These are phyloP conservation scores for Psix sp. DNA, from an alignment of 1,140 invertebrate species.

Conservation along the genomic window DNA sequence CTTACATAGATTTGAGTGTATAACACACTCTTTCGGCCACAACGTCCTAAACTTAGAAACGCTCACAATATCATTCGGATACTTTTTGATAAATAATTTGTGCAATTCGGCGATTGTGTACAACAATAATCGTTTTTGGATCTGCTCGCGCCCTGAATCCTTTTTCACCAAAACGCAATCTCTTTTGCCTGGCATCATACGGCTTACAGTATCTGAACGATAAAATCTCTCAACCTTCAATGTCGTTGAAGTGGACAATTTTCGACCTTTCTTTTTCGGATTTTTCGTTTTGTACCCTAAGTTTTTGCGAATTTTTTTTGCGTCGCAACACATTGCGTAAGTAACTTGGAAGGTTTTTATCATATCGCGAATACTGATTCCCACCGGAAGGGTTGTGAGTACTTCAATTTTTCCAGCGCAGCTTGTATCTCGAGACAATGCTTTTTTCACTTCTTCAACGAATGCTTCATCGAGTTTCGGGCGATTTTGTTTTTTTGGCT, in stretches of 20 bases:
- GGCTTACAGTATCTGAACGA: background rate
- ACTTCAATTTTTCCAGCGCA: constrained; percentile 4
- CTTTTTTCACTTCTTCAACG: background rate
- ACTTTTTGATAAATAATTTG: constrained; percentile 4
- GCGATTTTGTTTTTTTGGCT: background rate
- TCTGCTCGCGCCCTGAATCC: background rate
- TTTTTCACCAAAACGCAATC: constrained; percentile 7
- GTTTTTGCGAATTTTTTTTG: constrained; percentile 7
- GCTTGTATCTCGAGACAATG: background rate
- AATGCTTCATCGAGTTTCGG: background rate
- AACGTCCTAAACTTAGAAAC: constrained; percentile 8
- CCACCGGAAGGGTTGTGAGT: background rate
- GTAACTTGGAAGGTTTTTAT: constrained; percentile 1
- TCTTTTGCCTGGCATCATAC: constrained; percentile 13
- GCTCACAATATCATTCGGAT: constrained; percentile 2
- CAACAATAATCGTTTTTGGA: constrained; percentile 13
- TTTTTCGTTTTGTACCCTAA: constrained; percentile 4
- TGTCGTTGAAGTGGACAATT: background rate
- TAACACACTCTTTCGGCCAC: constrained; percentile 19
- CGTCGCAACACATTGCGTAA: constrained; percentile 2
- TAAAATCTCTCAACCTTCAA: constrained; percentile 5
- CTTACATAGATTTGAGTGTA: no score
- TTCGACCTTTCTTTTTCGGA: constrained; percentile 12
- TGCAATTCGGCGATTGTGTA: constrained; percentile 19
- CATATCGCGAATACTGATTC: constrained; percentile 4